phyloP scores from a whole-genome alignment of 2,888 invertebrate species.

The Agrochola macilenta region DNA sequence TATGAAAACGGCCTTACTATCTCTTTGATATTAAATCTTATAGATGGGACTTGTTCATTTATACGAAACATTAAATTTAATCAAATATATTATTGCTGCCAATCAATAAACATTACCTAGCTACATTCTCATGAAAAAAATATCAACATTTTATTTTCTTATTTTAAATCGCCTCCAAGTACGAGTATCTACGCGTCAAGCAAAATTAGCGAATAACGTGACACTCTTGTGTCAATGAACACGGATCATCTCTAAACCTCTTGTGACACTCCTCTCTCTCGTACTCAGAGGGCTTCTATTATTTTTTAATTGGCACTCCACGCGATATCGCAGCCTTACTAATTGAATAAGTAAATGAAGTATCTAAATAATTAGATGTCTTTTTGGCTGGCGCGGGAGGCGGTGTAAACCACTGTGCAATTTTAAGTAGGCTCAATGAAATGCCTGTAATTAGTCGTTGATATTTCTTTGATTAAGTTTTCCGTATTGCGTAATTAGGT shows the following conservation, averaged over 20 bases:
- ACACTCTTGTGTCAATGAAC: slow-evolving; percentile 60
- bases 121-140: not conserved
- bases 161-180: not conserved
- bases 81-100: not conserved
- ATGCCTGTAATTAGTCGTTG: slow-evolving; percentile 53
- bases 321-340: slow-evolving; percentile 85
- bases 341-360: slow-evolving; percentile 89
- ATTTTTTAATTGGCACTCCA: slow-evolving; percentile 90
- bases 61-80: not conserved
- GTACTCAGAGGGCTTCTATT: slow-evolving; percentile 83
- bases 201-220: slow-evolving; percentile 59
- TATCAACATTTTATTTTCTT: too few species aligned
- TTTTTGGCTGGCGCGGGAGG: slow-evolving; percentile 79
- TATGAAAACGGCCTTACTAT: slow-evolving; percentile 16
- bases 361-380: slow-evolving; percentile 88
- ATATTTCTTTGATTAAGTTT: slow-evolving; percentile 41
- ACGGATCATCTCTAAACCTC: slow-evolving; percentile 80
- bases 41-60: not conserved
- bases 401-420: slow-evolving; percentile 68
- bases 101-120: not conserved
- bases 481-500: not conserved
- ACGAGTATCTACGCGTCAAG: slow-evolving; percentile 27
- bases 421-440: slow-evolving; percentile 51
- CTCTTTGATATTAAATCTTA: not conserved
- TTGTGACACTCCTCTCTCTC: slow-evolving; percentile 81